Conservation (phyloP, 2,113 vertebrate species). For the Rhinolophus ferrumequinum region DNA sequence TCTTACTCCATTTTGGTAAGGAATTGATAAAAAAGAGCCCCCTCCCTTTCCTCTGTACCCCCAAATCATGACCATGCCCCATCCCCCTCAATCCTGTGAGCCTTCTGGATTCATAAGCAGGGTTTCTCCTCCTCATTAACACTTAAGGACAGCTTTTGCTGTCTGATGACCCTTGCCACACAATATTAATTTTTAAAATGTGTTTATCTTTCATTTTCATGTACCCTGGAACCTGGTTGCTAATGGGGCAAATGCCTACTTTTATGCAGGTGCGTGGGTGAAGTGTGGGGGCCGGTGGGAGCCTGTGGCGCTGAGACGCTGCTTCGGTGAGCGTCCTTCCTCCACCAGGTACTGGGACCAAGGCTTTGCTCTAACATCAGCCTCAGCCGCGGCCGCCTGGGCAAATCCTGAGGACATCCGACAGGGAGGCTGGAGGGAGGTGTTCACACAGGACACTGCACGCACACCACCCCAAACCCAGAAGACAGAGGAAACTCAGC, state of each 20-base stretch:
- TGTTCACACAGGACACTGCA: accelerated
- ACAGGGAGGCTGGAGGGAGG: not conserved
- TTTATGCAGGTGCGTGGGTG: not conserved
- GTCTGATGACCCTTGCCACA: not conserved
- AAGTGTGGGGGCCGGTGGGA: accelerated
- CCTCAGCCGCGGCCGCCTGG: not conserved
- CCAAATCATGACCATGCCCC: accelerated
- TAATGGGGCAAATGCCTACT: not conserved
- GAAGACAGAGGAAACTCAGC: not conserved
- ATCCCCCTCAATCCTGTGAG: not conserved
- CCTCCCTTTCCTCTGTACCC: not conserved
- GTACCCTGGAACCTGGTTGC: not conserved
- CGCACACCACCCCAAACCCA: not conserved
- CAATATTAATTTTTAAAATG: not conserved
- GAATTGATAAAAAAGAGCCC: not conserved
- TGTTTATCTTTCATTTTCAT: not conserved
- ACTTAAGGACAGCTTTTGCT: not conserved
- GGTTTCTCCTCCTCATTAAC: not conserved
- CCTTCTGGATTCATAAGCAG: not conserved
- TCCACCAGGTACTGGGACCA: accelerated
- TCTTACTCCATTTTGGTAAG: not conserved
- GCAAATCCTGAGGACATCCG: not conserved
- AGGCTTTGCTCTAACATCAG: not conserved
- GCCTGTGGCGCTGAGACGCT: not conserved
- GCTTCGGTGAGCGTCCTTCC: not conserved